Evolutionary conservation across 1,140 invertebrate species (phyloP), one percentile per base, ranked within the genome.

Genomic region (Drosophila neocordata): DNA sequence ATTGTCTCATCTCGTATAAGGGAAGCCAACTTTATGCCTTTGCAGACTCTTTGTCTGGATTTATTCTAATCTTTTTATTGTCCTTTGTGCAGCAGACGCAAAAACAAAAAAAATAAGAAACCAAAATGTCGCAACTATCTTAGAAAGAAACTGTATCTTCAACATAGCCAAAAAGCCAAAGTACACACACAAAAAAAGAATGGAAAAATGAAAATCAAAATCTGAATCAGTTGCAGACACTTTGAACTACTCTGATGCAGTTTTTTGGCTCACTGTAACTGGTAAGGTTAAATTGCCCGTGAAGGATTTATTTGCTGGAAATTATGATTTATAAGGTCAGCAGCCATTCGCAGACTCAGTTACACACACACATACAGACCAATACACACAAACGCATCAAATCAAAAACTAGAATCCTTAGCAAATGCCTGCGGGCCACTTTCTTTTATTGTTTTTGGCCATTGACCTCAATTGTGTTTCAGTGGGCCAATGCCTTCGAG

Each of bases 261-360:
- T 78, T 85, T 85, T 78, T 56, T 77, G 78, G 58, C 66, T 73
- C 41, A 4, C 57, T 52, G 59, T 57, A 63, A 70, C 56, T 69
- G 63, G 65, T 59, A 52, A 71, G 69, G 83, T 81, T 88, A 73
- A 87, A 87, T 87, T 87, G 83, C 79, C 83, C 82, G 79, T 88
- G 69, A 87, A 87, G 83, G 82, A 87, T 87, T 87, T 87, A 87
- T 87, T 88, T 88, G 78, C 80, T 83, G 65, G 75, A 79, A 82
- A 87, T 87, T 88, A 87, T 87, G 82, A 87, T 87, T 87, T 87
- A 88, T 87, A 87, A 88, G 82, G 62, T 70, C 65, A 79, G 65
- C 72, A 74, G 82, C 74, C 82, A 78, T 73, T 67, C 61, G 48
- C 72, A 77, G 65, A 73, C 64, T 57, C 74, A 77, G 35, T 68